phyloP scores from a whole-genome alignment of 2,888 invertebrate species.

The Euzetes globulus region DNA sequence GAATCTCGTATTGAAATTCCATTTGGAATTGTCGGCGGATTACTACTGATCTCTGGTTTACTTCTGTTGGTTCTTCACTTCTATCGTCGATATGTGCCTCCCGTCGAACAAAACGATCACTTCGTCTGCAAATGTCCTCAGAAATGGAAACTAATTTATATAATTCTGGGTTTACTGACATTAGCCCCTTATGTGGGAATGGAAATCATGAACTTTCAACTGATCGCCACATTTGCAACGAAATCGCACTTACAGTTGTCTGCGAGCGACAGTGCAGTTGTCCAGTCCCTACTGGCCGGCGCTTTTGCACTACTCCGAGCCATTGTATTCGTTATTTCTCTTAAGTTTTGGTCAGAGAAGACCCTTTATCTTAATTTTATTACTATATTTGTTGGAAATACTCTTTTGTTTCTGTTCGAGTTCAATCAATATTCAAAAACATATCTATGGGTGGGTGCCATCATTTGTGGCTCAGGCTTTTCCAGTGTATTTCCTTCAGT shows the following conservation, averaged over 20 bases:
- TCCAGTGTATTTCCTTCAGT: neutral
- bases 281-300: neutral
- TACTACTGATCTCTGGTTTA: neutral
- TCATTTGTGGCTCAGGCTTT: neutral
- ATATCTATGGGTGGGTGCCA: neutral
- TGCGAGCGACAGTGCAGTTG: slow-evolving; percentile 2
- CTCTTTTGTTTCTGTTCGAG: neutral
- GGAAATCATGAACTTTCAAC: slow-evolving; percentile 24
- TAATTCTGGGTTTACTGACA: slow-evolving; percentile 4
- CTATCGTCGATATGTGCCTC: slow-evolving; percentile 5
- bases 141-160: neutral
- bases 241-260: neutral
- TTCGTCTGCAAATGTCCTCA: slow-evolving; percentile 11
- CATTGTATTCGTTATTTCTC: neutral
- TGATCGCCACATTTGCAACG: neutral
- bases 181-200: slow-evolving; percentile 18
- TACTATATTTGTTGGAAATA: neutral
- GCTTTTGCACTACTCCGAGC: neutral
- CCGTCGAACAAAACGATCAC: neutral
- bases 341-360: slow-evolving; percentile 12
- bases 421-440: neutral
- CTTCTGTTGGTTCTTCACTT: neutral
- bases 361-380: neutral
- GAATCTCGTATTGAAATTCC: slow-evolving; percentile 15
- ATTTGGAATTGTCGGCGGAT: slow-evolving; percentile 3